Conservation (phyloP, 2,888 invertebrate genomes). For the Pelosia muscerda region DNA sequence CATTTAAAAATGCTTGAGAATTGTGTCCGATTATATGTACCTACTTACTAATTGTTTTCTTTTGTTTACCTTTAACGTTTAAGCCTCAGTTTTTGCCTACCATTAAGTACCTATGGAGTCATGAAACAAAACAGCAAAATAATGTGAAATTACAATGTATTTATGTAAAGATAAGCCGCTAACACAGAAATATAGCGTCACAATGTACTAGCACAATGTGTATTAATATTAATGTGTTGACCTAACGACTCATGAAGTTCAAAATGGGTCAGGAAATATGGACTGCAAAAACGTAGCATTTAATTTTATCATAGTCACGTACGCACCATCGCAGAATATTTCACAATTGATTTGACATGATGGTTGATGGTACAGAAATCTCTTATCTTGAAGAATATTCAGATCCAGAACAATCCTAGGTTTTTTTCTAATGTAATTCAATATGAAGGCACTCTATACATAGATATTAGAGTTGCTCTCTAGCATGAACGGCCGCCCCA, state of each 20-base stretch:
- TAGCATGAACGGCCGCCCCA: no score
- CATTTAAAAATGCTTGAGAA: no score
- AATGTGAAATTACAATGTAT: constrained; percentile 12
- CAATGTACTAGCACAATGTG: constrained; percentile 8
- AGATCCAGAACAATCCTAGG: no score
- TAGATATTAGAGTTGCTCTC: no score
- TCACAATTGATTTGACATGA: background rate
- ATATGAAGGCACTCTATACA: no score
- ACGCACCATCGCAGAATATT: background rate
- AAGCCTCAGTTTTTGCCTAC: background rate
- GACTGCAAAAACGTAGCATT: background rate
- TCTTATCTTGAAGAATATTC: no score
- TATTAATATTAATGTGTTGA: constrained; percentile 13
- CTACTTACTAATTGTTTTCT: background rate
- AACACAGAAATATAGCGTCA: background rate
- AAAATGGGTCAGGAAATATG: constrained; percentile 3
- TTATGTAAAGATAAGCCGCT: constrained; percentile 8
- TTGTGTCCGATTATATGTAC: no score
- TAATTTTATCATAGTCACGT: background rate
- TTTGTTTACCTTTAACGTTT: no score
- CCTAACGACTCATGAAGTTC: constrained; percentile 5
- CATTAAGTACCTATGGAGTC: background rate
- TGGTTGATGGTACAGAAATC: no score
- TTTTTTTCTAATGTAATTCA: no score
- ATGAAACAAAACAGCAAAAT: background rate